Base-by-base conservation (phyloP, 2,888 invertebrate genomes). In the Schizaphis graminum region DNA sequence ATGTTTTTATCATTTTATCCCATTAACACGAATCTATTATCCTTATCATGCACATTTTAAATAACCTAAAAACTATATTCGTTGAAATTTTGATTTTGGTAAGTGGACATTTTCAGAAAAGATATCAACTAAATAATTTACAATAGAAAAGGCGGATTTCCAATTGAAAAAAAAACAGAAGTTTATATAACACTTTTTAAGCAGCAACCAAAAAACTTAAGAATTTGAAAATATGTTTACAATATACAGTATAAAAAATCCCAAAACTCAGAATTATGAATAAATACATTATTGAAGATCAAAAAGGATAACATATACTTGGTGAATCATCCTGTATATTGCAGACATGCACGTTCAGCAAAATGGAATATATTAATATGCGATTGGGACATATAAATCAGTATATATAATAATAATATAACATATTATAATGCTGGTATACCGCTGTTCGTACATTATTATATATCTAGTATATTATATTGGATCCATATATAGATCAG, bases 401-500 rank as follows among this genome's bases (percentile, higher is more conserved):
- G 61, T 11, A 47, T n/a, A 47, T n/a, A 61, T 8, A 8, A 57
- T 77, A 67, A n/a, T 67, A 24, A 61, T 26, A n/a, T 16, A 53
- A 24, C 3, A 53, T 53, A 53, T n/a, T 77, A 16, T 47, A 35
- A 16, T 3, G 44, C 7, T 41, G 28, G 56, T 44, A 89, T 41
- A 57, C 44, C 41, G 44, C 26, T 89, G 49, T 89, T 89, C 8
- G 61, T n/a, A 26, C 44, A 44, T 85, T 44, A 44, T 44, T 85
- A 85, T 85, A 85, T n/a, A 86, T 13, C 28, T 47, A 3, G 77
- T 57, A 11, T 77, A 21, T 41, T 77, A 21, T 41, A 35, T 47
- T n/a, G 10, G 90, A 47, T 90, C 90, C 90, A 90, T 90, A 90
- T 89, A 89, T 89, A 89, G 89, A 89, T 89, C 89, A 61, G 61